A percentile compares a stretch with the other conserved stretches of the same genome.
phyloP scores from a whole-genome alignment of 2,113 vertebrate genomes.

The Anguilla japonica region DNA sequence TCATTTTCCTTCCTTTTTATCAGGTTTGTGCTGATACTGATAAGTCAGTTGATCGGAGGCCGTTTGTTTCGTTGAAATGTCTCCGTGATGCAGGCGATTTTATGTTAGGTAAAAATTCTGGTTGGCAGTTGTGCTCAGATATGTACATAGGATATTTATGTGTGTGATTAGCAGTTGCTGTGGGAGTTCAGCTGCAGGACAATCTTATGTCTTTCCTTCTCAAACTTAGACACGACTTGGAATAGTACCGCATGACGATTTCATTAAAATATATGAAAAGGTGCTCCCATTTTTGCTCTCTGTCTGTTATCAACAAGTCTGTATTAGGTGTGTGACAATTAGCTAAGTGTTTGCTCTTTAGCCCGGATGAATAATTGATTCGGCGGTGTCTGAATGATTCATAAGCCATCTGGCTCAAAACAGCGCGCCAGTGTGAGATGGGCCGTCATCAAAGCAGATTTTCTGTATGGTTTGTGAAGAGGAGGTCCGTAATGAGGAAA shows the following conservation, averaged over 20 bases:
- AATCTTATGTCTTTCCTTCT: no score
- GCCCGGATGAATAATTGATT: slow-evolving; percentile 84
- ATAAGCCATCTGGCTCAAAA: slow-evolving; percentile 77
- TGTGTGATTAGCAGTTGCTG: no score
- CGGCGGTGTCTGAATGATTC: slow-evolving; percentile 77
- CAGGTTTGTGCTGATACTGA: neutral
- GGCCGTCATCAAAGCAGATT: slow-evolving; percentile 38
- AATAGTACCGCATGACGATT: neutral
- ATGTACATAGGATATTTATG: no score
- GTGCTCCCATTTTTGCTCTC: neutral
- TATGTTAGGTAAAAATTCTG: no score
- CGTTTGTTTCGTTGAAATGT: neutral
- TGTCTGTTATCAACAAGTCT: neutral
- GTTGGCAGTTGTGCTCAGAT: no score
- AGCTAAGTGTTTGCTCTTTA: slow-evolving; percentile 79
- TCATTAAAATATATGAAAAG: neutral
- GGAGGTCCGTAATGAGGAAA: slow-evolving; percentile 36
- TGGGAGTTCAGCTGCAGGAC: no score
- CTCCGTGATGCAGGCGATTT: neutral
- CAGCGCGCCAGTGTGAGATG: slow-evolving; percentile 40
- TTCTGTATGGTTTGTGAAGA: slow-evolving; percentile 11
- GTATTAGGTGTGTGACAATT: slow-evolving; percentile 65
- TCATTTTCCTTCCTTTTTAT: neutral
- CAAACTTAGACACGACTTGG: neutral
- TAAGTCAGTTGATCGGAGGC: neutral